Conservation (phyloP, 2,888 invertebrate species). For the Ophion slaviceki region DNA sequence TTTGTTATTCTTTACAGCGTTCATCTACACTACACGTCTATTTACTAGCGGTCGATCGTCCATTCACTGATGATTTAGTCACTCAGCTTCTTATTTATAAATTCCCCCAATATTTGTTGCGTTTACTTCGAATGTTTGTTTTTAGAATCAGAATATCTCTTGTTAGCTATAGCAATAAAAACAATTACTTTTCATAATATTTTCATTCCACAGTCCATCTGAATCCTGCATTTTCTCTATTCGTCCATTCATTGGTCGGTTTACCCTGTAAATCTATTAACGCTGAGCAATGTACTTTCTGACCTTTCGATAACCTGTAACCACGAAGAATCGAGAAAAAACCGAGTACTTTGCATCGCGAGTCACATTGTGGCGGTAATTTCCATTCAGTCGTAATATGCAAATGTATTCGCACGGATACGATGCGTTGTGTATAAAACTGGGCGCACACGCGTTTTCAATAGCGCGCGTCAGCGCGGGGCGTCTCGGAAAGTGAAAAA, state of each 20-base stretch:
- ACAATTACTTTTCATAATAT: too few relatives aligned
- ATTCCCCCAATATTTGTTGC: too few relatives aligned
- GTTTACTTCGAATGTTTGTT: too few relatives aligned
- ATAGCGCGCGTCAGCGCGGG: slow-evolving; percentile 1
- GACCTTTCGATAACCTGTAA: slow-evolving; percentile 49
- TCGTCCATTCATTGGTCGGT: too few relatives aligned
- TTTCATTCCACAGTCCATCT: too few relatives aligned
- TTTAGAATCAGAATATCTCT: too few relatives aligned
- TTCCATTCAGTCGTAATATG: slow-evolving; percentile 26
- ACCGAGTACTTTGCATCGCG: not conserved
- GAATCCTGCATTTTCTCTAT: too few relatives aligned
- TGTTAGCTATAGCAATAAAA: too few relatives aligned
- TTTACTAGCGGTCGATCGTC: too few relatives aligned
- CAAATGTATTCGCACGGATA: slow-evolving; percentile 16
- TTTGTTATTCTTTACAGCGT: too few relatives aligned
- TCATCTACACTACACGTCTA: too few relatives aligned
- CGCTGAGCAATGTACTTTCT: slow-evolving; percentile 7
- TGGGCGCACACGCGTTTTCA: slow-evolving; percentile 14
- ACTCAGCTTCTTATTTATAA: not conserved
- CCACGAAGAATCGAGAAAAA: slow-evolving; percentile 23
- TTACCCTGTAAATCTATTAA: not conserved
- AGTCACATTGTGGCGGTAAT: slow-evolving; percentile 9
- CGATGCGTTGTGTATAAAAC: slow-evolving; percentile 20
- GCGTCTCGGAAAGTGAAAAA: slow-evolving; percentile 10
- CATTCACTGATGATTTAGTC: too few relatives aligned